phyloP scores from a whole-genome alignment of 2,888 invertebrate genomes.

The Rhingia rostrata region DNA sequence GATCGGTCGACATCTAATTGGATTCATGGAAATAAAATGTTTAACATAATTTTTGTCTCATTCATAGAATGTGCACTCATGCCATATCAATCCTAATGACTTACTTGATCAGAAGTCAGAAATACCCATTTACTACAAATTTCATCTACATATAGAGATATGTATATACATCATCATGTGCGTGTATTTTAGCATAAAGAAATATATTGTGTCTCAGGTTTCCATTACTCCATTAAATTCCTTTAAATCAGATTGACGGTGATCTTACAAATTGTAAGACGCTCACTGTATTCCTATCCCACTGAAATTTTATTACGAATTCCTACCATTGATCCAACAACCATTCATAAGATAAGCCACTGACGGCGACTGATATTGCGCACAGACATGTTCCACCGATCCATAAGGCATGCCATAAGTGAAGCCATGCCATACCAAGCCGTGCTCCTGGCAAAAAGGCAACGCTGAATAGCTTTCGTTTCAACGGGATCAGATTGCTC shows the following conservation, averaged over 20 bases:
- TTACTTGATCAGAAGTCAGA: no score
- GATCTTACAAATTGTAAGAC: conserved; percentile 69
- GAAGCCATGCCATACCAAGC: not conserved
- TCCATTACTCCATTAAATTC: conserved; percentile 58
- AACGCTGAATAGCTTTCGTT: conserved; percentile 53
- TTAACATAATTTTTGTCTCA: no score
- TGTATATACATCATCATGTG: no score
- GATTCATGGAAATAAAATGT: no score
- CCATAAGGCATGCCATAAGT: conserved; percentile 31
- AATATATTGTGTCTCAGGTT: conserved; percentile 31
- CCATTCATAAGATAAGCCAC: conserved; percentile 63
- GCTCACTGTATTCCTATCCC: conserved; percentile 65
- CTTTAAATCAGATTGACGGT: conserved; percentile 61
- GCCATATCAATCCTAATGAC: no score
- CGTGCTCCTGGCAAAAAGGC: not conserved
- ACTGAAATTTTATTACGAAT: conserved; percentile 60
- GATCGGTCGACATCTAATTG: no score
- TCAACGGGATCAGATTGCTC: conserved; percentile 70
- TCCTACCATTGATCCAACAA: conserved; percentile 56
- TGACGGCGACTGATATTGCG: conserved; percentile 60
- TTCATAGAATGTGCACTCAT: no score
- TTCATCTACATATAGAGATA: no score
- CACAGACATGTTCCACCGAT: conserved; percentile 43
- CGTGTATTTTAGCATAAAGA: not conserved
- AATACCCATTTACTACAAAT: no score